phyloP scores from a whole-genome alignment of 2,888 invertebrate genomes.

The Sylvicola fuscatus region DNA sequence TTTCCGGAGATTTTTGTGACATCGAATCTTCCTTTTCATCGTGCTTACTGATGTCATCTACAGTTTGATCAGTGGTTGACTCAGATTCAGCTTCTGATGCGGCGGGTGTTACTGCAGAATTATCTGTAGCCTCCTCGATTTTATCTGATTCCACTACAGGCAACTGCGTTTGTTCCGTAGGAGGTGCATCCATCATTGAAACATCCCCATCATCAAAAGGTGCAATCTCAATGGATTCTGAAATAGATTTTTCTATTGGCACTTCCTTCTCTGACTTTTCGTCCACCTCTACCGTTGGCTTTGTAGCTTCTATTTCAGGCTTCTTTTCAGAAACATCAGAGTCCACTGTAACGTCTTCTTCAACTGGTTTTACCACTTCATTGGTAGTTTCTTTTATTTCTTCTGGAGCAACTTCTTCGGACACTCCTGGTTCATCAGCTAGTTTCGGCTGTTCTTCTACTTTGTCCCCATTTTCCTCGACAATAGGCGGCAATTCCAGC shows the following conservation, averaged over 20 bases:
- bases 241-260: too few species aligned
- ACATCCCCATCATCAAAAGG: too few species aligned
- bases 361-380: slow-evolving; percentile 2
- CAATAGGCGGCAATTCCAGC: background rate
- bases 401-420: slow-evolving; percentile 2
- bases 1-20: background rate
- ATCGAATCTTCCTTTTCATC: background rate
- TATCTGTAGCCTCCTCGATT: background rate
- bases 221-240: too few species aligned
- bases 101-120: background rate
- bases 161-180: background rate
- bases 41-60: background rate
- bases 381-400: slow-evolving; percentile 3
- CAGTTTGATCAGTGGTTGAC: background rate
- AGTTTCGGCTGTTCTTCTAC: too few species aligned
- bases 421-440: background rate
- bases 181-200: too few species aligned
- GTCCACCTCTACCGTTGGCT: too few species aligned
- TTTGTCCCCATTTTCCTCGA: too few species aligned
- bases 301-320: too few species aligned
- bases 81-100: background rate
- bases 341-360: background rate
- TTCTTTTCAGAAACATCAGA: background rate
- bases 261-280: too few species aligned
- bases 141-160: background rate